These are phyloP conservation scores for Chymomyza costata DNA, from an alignment of 1,140 invertebrate genomes.

Conservation along the genomic window DNA sequence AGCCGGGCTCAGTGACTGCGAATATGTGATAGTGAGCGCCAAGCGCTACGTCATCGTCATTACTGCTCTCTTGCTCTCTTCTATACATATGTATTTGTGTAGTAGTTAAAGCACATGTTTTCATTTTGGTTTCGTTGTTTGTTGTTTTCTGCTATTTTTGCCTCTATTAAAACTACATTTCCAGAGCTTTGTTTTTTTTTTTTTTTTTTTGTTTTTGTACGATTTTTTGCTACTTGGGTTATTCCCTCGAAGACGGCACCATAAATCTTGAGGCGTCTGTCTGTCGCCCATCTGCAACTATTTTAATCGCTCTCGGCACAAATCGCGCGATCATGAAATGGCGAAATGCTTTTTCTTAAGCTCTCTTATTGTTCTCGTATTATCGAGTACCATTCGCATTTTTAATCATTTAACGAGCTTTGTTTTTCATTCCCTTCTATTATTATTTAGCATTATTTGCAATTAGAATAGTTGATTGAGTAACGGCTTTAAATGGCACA, in stretches of 20 bases:
- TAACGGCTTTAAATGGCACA: no score
- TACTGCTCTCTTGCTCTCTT: constrained; percentile 3
- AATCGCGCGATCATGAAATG: no score
- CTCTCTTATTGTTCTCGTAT: constrained; percentile 30
- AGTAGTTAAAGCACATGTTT: constrained; percentile 54
- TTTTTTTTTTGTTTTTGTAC: constrained; percentile 24
- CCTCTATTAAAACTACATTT: no score
- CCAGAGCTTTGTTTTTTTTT: constrained; percentile 23
- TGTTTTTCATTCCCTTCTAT: no score
- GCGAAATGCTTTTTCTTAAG: constrained; percentile 40
- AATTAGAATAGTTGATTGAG: no score
- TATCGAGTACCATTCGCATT: no score
- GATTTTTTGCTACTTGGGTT: constrained; percentile 46
- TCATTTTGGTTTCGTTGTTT: constrained; percentile 40
- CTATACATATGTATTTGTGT: no score
- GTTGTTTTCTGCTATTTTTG: constrained; percentile 24
- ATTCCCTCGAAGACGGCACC: constrained; percentile 47
- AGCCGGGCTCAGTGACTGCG: constrained; percentile 6
- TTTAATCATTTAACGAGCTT: no score
- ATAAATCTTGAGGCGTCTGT: constrained; percentile 43
- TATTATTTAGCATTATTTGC: no score
- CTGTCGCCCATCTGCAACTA: neutral
- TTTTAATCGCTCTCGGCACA: constrained; percentile 27
- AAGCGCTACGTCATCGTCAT: constrained; percentile 5
- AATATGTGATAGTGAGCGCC: constrained; percentile 16